These are phyloP conservation scores for Harpagifer antarcticus DNA, from an alignment of 2,797 vertebrate genomes.

Conservation along the genomic window DNA sequence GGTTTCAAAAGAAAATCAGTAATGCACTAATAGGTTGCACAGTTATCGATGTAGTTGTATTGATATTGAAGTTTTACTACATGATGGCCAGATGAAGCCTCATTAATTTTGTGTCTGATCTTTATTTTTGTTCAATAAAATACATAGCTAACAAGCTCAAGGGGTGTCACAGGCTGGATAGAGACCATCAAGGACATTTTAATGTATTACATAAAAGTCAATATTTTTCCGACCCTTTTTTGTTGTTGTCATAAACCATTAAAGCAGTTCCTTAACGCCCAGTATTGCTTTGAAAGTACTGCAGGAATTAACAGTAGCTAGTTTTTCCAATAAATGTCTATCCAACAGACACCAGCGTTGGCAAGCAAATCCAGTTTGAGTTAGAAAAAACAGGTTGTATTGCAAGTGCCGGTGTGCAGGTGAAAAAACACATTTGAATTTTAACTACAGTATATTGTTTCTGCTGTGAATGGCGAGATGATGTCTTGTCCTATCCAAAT, in stretches of 20 bases:
- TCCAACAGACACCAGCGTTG: not conserved
- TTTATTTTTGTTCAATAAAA: slow-evolving; percentile 7
- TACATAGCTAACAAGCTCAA: slow-evolving; percentile 4
- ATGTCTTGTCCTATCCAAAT: slow-evolving; percentile 13
- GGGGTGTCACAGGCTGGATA: slow-evolving; percentile 36
- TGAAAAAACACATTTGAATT: not conserved
- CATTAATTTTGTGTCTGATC: not conserved
- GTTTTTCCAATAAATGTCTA: slow-evolving; percentile 18
- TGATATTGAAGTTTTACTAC: not conserved
- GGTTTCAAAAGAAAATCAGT: not conserved
- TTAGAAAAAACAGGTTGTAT: not conserved
- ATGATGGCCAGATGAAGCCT: not conserved
- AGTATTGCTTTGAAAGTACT: not conserved
- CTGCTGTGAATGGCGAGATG: not conserved
- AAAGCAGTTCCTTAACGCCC: not conserved
- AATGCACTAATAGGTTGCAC: not conserved
- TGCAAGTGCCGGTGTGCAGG: not conserved
- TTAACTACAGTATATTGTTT: slow-evolving; percentile 10
- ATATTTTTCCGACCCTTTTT: slow-evolving; percentile 34
- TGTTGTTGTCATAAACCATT: slow-evolving; percentile 28
- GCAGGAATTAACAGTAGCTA: slow-evolving; percentile 17
- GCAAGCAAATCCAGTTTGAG: not conserved
- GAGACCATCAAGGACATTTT: slow-evolving; percentile 53
- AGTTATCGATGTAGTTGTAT: not conserved
- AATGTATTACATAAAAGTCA: slow-evolving; percentile 36